These are phyloP conservation scores for Procambarus virginalis DNA, from an alignment of 1,140 invertebrate genomes.

Conservation along the genomic window DNA sequence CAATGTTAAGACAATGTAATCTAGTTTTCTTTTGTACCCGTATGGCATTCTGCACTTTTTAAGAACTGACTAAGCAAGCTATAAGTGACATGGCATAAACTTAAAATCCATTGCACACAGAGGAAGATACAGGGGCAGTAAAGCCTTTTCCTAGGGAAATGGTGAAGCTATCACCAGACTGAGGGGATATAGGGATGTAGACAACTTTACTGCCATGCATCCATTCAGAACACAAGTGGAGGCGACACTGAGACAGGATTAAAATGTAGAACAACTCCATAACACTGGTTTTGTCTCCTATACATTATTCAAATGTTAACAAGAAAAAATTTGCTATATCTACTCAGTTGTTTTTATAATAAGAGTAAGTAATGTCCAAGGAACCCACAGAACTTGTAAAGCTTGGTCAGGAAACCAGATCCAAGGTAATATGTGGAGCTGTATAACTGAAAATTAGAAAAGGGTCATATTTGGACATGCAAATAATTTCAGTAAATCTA, in stretches of 20 bases:
- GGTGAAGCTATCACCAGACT: not conserved
- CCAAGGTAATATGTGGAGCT: constrained; percentile 15
- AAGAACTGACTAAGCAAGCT: constrained; percentile 53
- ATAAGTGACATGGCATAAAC: constrained; percentile 49
- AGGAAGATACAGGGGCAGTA: constrained; percentile 58
- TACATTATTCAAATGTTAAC: constrained; percentile 67
- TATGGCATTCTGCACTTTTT: constrained; percentile 61
- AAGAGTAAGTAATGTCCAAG: constrained; percentile 64
- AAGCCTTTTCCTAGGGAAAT: constrained; percentile 25
- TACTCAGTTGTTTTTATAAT: constrained; percentile 61
- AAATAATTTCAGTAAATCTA: constrained; percentile 18
- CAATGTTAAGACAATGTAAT: constrained; percentile 57
- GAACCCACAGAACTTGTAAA: constrained; percentile 49
- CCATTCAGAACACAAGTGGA: constrained; percentile 52
- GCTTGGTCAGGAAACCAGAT: constrained; percentile 40
- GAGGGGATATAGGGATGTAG: constrained; percentile 27
- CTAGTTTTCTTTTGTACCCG: constrained; percentile 61
- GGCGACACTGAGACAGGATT: no score
- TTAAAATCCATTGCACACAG: constrained; percentile 57
- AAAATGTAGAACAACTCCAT: constrained; percentile 57
- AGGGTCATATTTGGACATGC: no score
- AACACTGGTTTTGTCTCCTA: constrained; percentile 60
- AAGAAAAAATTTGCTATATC: constrained; percentile 63
- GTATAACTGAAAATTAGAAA: constrained; percentile 16
- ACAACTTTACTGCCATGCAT: constrained; percentile 49